These are phyloP conservation scores for Leptobrachium leishanense DNA, from an alignment of 2,113 vertebrate species.

Conservation along the genomic window DNA sequence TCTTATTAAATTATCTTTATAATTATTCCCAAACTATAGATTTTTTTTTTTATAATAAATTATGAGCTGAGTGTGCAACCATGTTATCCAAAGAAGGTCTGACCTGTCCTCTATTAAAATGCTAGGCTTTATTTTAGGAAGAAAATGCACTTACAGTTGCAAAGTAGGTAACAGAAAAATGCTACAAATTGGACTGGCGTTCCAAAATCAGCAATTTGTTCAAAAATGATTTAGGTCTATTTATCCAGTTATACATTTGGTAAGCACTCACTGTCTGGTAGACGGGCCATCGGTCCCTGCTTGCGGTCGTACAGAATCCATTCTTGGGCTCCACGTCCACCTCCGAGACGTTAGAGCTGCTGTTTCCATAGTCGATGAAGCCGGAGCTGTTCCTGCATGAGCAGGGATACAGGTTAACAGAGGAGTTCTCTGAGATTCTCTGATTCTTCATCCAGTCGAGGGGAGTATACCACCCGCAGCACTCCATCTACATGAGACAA, in stretches of 20 bases:
- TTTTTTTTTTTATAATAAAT: no score
- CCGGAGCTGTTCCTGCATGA: slow-evolving; percentile 59
- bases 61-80: no score
- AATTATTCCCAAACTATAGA: no score
- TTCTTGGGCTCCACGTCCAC: background rate
- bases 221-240: background rate
- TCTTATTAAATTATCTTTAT: no score
- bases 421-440: slow-evolving; percentile 42
- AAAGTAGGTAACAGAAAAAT: no score
- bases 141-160: no score
- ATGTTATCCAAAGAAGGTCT: no score
- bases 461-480: slow-evolving; percentile 64
- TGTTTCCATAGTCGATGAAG: background rate
- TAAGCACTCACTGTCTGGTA: slow-evolving; percentile 52
- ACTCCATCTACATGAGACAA: slow-evolving; percentile 52
- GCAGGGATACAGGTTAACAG: slow-evolving; percentile 55
- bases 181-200: no score
- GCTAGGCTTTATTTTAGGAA: no score
- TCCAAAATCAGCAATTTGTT: no score
- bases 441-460: slow-evolving; percentile 58
- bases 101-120: no score
- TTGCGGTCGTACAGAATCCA: slow-evolving; percentile 40
- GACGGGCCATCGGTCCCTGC: background rate
- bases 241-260: background rate
- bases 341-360: slow-evolving; percentile 2